Conservation (phyloP, 2,888 invertebrate genomes). For the Poecilus cupreus region DNA sequence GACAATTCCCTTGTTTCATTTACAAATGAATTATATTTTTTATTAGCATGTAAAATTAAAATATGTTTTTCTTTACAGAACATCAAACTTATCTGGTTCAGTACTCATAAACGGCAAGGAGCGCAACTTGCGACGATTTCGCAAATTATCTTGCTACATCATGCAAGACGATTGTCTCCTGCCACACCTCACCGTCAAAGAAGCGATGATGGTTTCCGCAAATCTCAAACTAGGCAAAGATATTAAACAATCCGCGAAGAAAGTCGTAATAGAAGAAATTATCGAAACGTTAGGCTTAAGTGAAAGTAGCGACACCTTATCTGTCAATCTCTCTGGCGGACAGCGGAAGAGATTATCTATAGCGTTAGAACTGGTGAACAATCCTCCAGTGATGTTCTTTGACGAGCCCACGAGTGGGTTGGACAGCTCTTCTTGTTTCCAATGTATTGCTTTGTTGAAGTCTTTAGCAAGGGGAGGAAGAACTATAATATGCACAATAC, state of each 20-base stretch:
- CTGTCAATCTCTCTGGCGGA: constrained; percentile 90
- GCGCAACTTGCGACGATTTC: constrained; percentile 89
- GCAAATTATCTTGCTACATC: constrained; percentile 96
- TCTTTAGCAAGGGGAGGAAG: constrained; percentile 90
- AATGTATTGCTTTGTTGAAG: constrained; percentile 91
- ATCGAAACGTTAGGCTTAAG: constrained; percentile 88
- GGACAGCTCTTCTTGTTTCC: constrained; percentile 96
- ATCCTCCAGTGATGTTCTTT: constrained; percentile 98
- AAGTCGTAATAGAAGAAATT: constrained; percentile 89
- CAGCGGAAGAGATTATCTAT: constrained; percentile 94
- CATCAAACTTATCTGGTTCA: constrained; percentile 88
- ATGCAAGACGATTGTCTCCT: constrained; percentile 96
- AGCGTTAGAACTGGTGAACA: constrained; percentile 94
- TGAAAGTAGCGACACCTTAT: constrained; percentile 86
- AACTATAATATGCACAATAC: constrained; percentile 96
- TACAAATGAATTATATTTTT: no score
- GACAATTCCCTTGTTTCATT: no score
- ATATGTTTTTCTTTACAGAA: constrained; percentile 76
- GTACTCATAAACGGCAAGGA: constrained; percentile 92
- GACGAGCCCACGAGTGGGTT: constrained; percentile 96
- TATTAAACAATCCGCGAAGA: constrained; percentile 82
- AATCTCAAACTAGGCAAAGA: constrained; percentile 92
- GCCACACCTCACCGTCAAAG: constrained; percentile 91
- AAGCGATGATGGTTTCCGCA: constrained; percentile 95
- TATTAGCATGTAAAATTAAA: no score